Evolutionary conservation across 1,140 invertebrate species (phyloP), one percentile per base, ranked within the genome.

Genomic region (Pogonognathellus flavescens): DNA sequence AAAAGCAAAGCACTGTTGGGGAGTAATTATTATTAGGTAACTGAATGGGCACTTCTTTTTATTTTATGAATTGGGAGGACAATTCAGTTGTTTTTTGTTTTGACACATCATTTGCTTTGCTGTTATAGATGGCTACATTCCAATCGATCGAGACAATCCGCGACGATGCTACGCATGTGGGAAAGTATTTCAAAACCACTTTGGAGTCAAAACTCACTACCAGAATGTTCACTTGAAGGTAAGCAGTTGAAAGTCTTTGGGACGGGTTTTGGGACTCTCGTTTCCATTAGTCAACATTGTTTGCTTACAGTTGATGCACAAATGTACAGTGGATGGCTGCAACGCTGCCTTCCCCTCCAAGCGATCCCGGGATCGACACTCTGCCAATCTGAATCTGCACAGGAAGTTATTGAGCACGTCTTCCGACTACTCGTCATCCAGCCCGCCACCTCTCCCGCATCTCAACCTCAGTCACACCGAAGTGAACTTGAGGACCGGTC

Each of bases 321-420:
- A 96, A 89, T 99, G 98, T 91, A 97, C 95, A 86, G 95, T 98
- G 3, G 96, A 98, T 86, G 97, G 97, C 18, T 99, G 97, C 90
- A 97, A 96, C 90, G 97, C 97, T 0, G 95, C 96, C 0, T 99
- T 99, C 90, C 96, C 96, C n/a, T 98, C 97, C 0, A 98, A 97
- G 90, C 92, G 97, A 76, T 97, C 95, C 87, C 93, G 97, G 84
- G 97, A 99, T 90, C 92, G 97, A 3, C 97, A 99, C 90, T 97
- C 96, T 89, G 94, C 96, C 0, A 99, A 99, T 90, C 91, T 96
- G 50, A 98, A 97, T 89, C 92, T 99, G 16, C 97, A 99, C 89
- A 93, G 95, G 83, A 97, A 97, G 90, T 91, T 97, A 31, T 90
- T 97, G 55, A 95, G 95, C 0, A 96, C 95, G 0, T 50, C 31